These are phyloP conservation scores for Aphelenchoides besseyi DNA, from an alignment of 1,140 invertebrate genomes.

Conservation along the genomic window DNA sequence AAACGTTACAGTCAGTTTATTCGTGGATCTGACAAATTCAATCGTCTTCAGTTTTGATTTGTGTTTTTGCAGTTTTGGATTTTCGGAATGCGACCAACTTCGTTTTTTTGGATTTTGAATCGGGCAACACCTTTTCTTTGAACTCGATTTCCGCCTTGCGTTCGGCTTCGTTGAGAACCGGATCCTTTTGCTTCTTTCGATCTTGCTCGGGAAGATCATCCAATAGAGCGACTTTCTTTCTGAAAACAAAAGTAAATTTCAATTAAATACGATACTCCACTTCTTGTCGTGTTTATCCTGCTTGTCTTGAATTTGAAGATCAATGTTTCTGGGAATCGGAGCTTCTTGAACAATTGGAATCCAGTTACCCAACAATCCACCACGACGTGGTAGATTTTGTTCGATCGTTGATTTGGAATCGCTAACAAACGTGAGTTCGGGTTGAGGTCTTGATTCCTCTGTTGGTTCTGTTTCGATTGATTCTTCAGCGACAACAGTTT, in stretches of 20 bases:
- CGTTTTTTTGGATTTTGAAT: slow-evolving; percentile 43
- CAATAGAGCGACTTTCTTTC: not conserved
- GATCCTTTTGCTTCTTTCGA: not conserved
- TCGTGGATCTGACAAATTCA: not conserved
- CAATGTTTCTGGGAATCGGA: not conserved
- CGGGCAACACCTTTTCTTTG: slow-evolving; percentile 28
- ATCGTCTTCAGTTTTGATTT: not conserved
- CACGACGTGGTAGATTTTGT: not conserved
- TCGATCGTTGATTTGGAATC: slow-evolving; percentile 13
- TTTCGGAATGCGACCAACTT: slow-evolving; percentile 35
- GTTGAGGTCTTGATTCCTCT: not conserved
- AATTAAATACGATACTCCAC: not conserved
- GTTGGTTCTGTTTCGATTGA: not conserved
- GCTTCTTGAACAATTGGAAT: slow-evolving; percentile 12
- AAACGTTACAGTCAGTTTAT: slow-evolving; percentile 6
- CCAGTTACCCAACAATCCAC: slow-evolving; percentile 1
- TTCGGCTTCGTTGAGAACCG: slow-evolving; percentile 11
- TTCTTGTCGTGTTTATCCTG: slow-evolving; percentile 8
- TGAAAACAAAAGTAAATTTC: not conserved
- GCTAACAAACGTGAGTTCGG: not conserved
- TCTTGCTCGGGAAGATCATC: slow-evolving; percentile 17
- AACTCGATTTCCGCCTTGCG: slow-evolving; percentile 1
- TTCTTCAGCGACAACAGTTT: not conserved
- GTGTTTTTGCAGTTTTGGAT: slow-evolving; percentile 11
- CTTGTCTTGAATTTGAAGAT: not conserved